Evolutionary conservation across 2,888 invertebrate species (phyloP).

Genomic region (Clivina fossor): DNA sequence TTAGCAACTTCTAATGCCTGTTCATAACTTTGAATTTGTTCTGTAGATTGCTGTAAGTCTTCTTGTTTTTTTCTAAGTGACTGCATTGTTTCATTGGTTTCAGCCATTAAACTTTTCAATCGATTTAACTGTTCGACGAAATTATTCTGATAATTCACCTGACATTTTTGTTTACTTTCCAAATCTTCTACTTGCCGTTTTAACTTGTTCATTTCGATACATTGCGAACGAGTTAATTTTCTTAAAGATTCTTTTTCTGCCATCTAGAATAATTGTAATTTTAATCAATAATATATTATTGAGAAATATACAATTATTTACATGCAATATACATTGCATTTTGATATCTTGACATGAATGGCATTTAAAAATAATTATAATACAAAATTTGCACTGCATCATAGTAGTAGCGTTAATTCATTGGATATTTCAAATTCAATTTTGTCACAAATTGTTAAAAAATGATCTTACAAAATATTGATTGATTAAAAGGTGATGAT

Average conservation of each 20-base stretch:
- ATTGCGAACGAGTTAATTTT: conserved; percentile 40
- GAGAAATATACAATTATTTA: too few species aligned
- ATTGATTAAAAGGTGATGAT: too few species aligned
- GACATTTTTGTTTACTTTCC: conserved; percentile 42
- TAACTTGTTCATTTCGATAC: conserved; percentile 42
- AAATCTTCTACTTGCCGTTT: conserved; percentile 42
- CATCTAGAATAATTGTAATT: conserved; percentile 36
- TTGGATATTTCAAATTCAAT: too few species aligned
- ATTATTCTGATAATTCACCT: conserved; percentile 40
- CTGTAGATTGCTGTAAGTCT: not conserved
- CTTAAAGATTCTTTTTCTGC: conserved; percentile 42
- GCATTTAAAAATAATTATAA: too few species aligned
- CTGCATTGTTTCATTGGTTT: conserved; percentile 30
- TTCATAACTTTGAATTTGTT: conserved; percentile 34
- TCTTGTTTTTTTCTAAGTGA: conserved; percentile 8
- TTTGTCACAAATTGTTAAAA: too few species aligned
- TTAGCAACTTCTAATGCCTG: conserved; percentile 38
- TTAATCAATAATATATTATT: too few species aligned
- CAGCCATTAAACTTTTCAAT: conserved; percentile 39
- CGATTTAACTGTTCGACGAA: conserved; percentile 40
- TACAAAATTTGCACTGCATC: too few species aligned
- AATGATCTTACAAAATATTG: too few species aligned
- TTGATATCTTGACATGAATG: too few species aligned
- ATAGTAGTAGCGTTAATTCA: too few species aligned
- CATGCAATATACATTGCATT: too few species aligned